phyloP scores from a whole-genome alignment of 92 coral and sea anemone genomes.

The Palythoa grandiflora region DNA sequence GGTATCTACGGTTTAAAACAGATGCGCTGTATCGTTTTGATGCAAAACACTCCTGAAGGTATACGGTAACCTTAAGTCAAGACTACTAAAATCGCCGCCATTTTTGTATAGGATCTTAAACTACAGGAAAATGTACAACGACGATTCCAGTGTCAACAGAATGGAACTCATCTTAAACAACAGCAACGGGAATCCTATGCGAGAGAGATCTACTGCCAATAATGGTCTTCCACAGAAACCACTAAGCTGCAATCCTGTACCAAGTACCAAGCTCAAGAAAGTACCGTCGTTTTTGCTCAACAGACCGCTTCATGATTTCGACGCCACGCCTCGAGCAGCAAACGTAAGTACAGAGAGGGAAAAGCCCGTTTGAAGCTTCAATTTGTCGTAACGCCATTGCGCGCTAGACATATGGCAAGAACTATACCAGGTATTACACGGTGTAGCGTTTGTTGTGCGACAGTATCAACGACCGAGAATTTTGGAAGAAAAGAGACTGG shows the following conservation, averaged over 20 bases:
- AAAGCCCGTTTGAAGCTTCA: too few species aligned
- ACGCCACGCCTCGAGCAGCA: slow-evolving; percentile 59
- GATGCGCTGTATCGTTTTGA: too few species aligned
- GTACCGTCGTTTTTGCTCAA: slow-evolving; percentile 79
- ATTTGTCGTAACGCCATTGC: too few species aligned
- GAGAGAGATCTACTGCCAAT: not conserved
- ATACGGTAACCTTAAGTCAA: too few species aligned
- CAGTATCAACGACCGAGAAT: too few species aligned
- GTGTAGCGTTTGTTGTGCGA: too few species aligned
- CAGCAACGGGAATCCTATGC: not conserved
- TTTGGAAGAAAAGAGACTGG: too few species aligned
- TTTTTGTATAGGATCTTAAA: not conserved
- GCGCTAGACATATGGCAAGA: too few species aligned
- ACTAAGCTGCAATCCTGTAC: not conserved
- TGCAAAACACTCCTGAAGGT: too few species aligned
- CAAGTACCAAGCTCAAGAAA: not conserved
- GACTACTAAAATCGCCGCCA: too few species aligned
- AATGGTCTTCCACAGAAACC: not conserved
- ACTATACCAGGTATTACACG: too few species aligned
- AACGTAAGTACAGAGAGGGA: slow-evolving; percentile 1
- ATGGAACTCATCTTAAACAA: slow-evolving; percentile 24
- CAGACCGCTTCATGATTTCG: slow-evolving; percentile 81
- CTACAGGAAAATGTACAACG: slow-evolving; percentile 27
- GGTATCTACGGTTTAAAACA: too few species aligned
- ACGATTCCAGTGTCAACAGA: not conserved